Base-by-base conservation (phyloP, 2,113 vertebrate species). In the Micronycteris hirsuta region DNA sequence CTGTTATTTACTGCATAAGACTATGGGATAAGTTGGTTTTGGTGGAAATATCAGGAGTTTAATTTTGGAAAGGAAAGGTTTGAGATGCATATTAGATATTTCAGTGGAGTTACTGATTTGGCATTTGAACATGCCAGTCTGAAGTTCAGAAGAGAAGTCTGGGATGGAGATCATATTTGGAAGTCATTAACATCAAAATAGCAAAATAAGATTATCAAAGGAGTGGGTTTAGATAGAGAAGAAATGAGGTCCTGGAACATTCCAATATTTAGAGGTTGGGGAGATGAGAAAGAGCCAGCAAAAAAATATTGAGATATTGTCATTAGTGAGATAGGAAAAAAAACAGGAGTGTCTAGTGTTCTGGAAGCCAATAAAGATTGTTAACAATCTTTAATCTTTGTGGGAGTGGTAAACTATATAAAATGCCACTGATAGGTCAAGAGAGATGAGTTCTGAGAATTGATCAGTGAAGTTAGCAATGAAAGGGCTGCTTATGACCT, bases 301-400 rank as follows among this genome's bases (percentile, higher is more conserved):
- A 86, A 89, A 89, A 73, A 26, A 65, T 94, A 78, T 20, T 78
- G 68, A 90, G 41, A 92, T 93, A 78, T 73, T 87, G n/a, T 84
- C 28, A 38, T 78, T 86, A 43, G 22, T 89, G 43, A 76, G 8
- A 20, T 78, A 63, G 52, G 38, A 89, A 81, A 56, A 95, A 93
- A 95, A 58, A 31, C 43, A 92, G 49, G 43, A 85, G 61, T 83
- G 10, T 74, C 78, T 96, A 68, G 38, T 73, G 52, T 88, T 78
- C 24, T 86, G 58, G 58, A 94, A 86, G 58, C 24, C 58, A 70
- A 65, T 73, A 52, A 91, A 80, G 17, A 43, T 68, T 36, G 10
- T 31, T 31, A 78, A 73, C 52, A 58, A n/a, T n/a, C n/a, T n/a
- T n/a, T n/a, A n/a, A n/a, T n/a, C n/a, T n/a, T n/a, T n/a, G n/a